Percentiles rank a stretch among this genome's conserved stretches.
These are phyloP conservation scores for Oikopleura albicans DNA, from an alignment of 23 tunicate species.

Conservation along the genomic window DNA sequence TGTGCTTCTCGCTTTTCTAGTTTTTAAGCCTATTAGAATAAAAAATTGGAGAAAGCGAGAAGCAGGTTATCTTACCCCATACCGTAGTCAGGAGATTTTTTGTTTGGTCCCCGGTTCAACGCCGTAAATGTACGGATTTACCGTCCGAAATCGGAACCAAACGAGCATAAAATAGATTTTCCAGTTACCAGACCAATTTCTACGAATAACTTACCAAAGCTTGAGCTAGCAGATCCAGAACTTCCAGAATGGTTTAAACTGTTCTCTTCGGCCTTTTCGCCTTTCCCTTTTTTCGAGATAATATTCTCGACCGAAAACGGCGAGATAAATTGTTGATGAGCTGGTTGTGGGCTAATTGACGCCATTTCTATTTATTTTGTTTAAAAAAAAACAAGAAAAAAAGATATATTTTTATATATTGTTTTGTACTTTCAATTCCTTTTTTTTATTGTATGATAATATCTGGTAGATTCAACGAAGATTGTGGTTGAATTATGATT, in stretches of 20 bases:
- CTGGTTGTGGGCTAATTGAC: background rate
- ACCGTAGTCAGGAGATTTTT: too few species aligned
- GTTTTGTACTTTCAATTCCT: too few species aligned
- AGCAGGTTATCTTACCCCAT: too few species aligned
- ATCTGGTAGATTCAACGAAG: background rate
- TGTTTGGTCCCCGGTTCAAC: too few species aligned
- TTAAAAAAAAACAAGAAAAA: background rate
- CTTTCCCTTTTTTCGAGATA: background rate
- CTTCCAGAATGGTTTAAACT: background rate
- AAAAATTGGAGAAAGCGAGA: too few species aligned
- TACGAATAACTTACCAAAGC: slow-evolving; percentile 5
- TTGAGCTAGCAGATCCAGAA: background rate
- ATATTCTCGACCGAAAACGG: slow-evolving; percentile 11
- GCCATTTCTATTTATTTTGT: background rate
- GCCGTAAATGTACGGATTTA: too few species aligned
- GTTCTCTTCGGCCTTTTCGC: background rate
- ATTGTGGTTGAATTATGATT: slow-evolving; percentile 10
- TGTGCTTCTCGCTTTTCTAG: too few species aligned
- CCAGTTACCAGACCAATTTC: too few species aligned
- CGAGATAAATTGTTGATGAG: background rate
- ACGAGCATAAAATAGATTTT: too few species aligned
- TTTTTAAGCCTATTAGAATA: too few species aligned
- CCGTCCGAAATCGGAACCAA: too few species aligned
- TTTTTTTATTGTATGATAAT: background rate
- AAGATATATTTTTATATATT: background rate